A percentile compares a stretch with the other conserved stretches of the same genome.
These are phyloP conservation scores for Nothura maculosa DNA, from an alignment of 2,797 vertebrate genomes.

Conservation along the genomic window DNA sequence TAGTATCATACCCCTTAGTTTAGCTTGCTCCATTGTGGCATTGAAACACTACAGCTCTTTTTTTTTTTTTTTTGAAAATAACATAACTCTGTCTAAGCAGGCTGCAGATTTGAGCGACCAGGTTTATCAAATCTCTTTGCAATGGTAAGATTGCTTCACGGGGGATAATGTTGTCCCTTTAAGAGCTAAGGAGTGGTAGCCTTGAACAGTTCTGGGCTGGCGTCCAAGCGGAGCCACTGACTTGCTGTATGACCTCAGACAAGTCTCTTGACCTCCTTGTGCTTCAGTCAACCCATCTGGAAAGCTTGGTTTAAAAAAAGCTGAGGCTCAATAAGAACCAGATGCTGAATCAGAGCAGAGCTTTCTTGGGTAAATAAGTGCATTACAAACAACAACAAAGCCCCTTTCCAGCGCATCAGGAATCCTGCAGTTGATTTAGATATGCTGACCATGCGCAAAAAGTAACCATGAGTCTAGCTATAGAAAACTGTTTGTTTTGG, in stretches of 20 bases:
- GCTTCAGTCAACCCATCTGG: slow-evolving; percentile 74
- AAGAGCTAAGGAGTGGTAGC: slow-evolving; percentile 72
- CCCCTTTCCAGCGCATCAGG: slow-evolving; percentile 68
- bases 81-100: slow-evolving; percentile 47
- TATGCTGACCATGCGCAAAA: slow-evolving; percentile 72
- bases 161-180: slow-evolving; percentile 71
- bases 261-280: slow-evolving; percentile 76
- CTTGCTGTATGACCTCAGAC: slow-evolving; percentile 76
- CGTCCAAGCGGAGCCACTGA: slow-evolving; percentile 74
- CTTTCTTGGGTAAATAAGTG: slow-evolving; percentile 76
- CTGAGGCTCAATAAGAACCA: slow-evolving; percentile 73
- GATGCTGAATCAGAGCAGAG: slow-evolving; percentile 74
- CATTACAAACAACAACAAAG: slow-evolving; percentile 76
- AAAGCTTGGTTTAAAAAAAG: slow-evolving; percentile 70
- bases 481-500: slow-evolving; percentile 35
- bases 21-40: background rate
- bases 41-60: background rate
- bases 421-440: slow-evolving; percentile 72
- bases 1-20: background rate
- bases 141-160: slow-evolving; percentile 66
- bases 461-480: slow-evolving; percentile 6
- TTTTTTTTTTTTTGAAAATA: slow-evolving; percentile 38
- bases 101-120: slow-evolving; percentile 34
- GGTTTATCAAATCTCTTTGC: slow-evolving; percentile 38
- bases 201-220: slow-evolving; percentile 68